Conservation (phyloP, 2,113 vertebrate genomes). For the Gymnarchus niloticus region DNA sequence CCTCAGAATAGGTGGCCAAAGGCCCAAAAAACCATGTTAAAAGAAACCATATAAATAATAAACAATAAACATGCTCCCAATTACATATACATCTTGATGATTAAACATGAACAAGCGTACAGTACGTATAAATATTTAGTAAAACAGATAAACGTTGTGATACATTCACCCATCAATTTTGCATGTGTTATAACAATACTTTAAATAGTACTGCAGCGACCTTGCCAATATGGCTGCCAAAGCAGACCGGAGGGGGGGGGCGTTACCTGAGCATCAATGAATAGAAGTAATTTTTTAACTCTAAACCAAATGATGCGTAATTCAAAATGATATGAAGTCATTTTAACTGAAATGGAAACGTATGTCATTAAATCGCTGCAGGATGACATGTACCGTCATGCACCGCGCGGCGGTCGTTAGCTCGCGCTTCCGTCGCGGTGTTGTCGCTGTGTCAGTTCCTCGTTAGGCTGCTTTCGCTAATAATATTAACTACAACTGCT, state of each 20-base stretch:
- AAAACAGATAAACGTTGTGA: neutral
- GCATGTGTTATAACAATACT: too few species aligned
- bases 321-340: neutral
- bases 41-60: neutral
- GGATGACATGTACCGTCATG: slow-evolving; percentile 15
- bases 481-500: slow-evolving; percentile 32
- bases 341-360: neutral
- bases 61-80: neutral
- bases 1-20: neutral
- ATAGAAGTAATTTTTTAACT: neutral
- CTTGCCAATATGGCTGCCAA: slow-evolving; percentile 14
- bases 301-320: neutral
- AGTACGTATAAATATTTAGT: neutral
- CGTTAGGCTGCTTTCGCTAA: slow-evolving; percentile 43
- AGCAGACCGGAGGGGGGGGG: neutral
- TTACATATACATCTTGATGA: neutral
- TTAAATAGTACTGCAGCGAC: neutral
- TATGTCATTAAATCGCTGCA: neutral
- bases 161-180: too few species aligned
- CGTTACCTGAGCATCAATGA: neutral
- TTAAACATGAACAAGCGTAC: neutral
- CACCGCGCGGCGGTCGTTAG: slow-evolving; percentile 9
- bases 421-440: slow-evolving; percentile 16
- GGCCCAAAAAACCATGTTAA: neutral
- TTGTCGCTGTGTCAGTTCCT: slow-evolving; percentile 21